phyloP scores from a whole-genome alignment of 2,113 vertebrate species.

The Poicephalus gulielmi region DNA sequence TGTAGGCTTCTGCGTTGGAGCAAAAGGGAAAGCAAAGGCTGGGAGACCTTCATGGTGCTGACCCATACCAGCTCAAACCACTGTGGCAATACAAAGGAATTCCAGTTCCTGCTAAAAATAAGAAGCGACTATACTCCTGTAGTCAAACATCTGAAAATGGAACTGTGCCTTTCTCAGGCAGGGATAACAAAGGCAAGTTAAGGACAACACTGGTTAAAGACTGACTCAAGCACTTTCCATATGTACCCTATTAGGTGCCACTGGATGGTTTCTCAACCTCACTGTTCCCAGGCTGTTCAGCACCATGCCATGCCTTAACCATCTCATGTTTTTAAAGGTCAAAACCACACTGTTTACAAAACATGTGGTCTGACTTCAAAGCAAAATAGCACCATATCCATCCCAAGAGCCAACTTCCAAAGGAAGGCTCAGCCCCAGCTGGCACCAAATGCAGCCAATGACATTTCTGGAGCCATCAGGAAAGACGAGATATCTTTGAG shows the following conservation, averaged over 20 bases:
- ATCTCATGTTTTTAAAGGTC: not conserved
- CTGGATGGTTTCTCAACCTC: not conserved
- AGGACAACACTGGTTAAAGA: not conserved
- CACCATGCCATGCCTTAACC: not conserved
- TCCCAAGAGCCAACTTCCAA: not conserved
- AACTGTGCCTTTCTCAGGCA: not conserved
- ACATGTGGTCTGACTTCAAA: not conserved
- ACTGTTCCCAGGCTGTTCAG: not conserved
- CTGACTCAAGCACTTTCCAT: not conserved
- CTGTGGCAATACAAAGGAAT: not conserved
- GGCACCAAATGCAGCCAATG: not conserved
- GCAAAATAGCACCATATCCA: not conserved
- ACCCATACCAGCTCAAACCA: not conserved
- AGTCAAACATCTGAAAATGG: not conserved
- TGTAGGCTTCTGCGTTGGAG: not conserved
- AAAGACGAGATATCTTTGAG: accelerated
- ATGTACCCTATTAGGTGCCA: not conserved
- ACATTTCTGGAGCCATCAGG: not conserved
- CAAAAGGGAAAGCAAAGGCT: not conserved
- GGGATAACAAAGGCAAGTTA: not conserved
- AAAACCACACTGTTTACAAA: not conserved
- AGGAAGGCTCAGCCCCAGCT: not conserved
- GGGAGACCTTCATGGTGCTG: not conserved
- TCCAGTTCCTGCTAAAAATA: not conserved
- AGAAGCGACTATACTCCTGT: not conserved